Base-by-base conservation (phyloP, 1,140 invertebrate genomes). In the Drosophila prosaltans region DNA sequence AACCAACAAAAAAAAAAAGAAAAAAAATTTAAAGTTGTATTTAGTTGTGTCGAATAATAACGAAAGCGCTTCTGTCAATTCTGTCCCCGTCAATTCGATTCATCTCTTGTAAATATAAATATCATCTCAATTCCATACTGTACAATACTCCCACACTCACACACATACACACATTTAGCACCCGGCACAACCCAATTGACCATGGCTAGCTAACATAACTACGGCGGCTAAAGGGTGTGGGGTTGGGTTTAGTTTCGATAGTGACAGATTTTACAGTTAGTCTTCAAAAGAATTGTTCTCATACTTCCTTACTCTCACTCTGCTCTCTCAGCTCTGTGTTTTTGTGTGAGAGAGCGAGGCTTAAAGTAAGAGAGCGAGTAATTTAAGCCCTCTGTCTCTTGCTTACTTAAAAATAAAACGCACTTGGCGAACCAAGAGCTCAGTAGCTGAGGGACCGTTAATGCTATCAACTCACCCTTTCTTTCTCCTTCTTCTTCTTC, bases 31-130 rank as follows among this genome's bases (percentile, higher is more conserved):
- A 51, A 51, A 51, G 8, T 72, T 74, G 74, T 74, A 69, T 78
- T 75, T 80, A 65, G 72, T 73, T 83, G 75, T 78, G 74, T 59
- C 67, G 24, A 24, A 24, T 10, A 21, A 51, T 51, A 51, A 51
- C 32, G 45, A 51, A 24, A 51, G 45, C 45, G 45, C 45, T 51
- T 51, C 45, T 51, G 45, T 51, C 45, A 43, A 43, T 43, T 43
- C 41, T 43, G 41, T 43, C 55, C 62, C 58, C 67, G 65, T 62
- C 67, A 74, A 65, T 69, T 74, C 64, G 69, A 83, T 71, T 65
- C 72, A 76, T 77, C 59, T 61, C 81, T 71, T 86, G 82, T 86
- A 86, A 86, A 86, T 81, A 86, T 81, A 86, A 86, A 81, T 79
- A 64, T 86, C 82, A 86, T 85, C 75, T 65, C 65, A 72, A 81